Evolutionary conservation across 2,888 invertebrate species (phyloP).

Genomic region (Phortica okadai): DNA sequence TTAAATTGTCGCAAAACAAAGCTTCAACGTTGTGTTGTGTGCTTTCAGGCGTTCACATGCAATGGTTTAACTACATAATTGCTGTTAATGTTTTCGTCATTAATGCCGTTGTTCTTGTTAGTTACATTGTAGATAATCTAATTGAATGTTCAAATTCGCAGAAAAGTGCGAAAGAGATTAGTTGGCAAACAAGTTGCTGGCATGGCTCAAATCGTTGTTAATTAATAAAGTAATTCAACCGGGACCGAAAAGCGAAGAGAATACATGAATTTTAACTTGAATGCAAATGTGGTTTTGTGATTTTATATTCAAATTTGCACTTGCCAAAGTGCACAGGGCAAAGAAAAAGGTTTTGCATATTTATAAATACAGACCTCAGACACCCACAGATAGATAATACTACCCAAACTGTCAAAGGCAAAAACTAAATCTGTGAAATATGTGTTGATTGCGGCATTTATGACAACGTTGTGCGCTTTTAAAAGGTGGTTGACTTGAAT

Average conservation of each 20-base stretch:
- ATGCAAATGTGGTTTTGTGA: not conserved
- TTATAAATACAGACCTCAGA: not conserved
- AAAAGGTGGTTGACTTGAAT: too few relatives aligned
- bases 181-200: too few relatives aligned
- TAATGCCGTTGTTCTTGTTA: not conserved
- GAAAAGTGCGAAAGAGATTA: too few relatives aligned
- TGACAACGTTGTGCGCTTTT: too few relatives aligned
- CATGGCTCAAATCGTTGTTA: too few relatives aligned
- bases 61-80: not conserved
- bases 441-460: too few relatives aligned
- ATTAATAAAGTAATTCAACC: too few relatives aligned
- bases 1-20: not conserved
- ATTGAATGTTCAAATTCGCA: too few relatives aligned
- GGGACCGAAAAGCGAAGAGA: not conserved
- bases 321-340: slow-evolving; percentile 1
- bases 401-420: not conserved
- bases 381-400: not conserved
- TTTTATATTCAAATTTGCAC: slow-evolving; percentile 10
- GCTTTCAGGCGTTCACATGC: slow-evolving; percentile 8
- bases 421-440: not conserved
- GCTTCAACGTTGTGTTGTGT: not conserved
- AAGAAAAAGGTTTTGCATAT: not conserved
- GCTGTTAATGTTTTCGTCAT: slow-evolving; percentile 9
- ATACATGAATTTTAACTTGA: not conserved
- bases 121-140: too few relatives aligned